These are phyloP conservation scores for Eremophila alpestris DNA, from an alignment of 2,797 vertebrate genomes.

Conservation along the genomic window DNA sequence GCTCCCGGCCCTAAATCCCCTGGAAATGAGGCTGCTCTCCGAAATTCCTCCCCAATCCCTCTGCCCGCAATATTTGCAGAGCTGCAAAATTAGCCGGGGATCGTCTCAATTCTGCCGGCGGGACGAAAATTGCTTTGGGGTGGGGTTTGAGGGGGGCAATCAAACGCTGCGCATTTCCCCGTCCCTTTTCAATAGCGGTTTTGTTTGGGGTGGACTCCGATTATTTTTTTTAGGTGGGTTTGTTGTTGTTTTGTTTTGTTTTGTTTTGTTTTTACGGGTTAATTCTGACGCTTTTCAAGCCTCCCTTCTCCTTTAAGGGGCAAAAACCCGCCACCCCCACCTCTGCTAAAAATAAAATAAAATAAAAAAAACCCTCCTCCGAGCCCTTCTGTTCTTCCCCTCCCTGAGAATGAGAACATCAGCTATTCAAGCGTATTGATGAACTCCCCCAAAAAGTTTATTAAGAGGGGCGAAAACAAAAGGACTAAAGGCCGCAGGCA, in stretches of 20 bases:
- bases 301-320: slow-evolving; percentile 81
- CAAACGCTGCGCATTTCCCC: background rate
- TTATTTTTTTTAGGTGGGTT: background rate
- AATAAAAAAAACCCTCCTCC: slow-evolving; percentile 58
- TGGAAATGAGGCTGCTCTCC: slow-evolving; percentile 46
- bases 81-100: background rate
- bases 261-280: slow-evolving; percentile 73
- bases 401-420: slow-evolving; percentile 89
- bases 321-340: slow-evolving; percentile 70
- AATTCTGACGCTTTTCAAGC: slow-evolving; percentile 85
- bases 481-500: slow-evolving; percentile 82
- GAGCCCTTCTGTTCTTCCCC: slow-evolving; percentile 87
- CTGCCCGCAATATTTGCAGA: background rate
- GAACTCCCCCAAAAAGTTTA: slow-evolving; percentile 99
- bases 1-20: slow-evolving; percentile 43
- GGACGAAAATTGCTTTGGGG: background rate
- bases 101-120: background rate
- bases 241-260: slow-evolving; percentile 66
- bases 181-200: slow-evolving; percentile 39
- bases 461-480: slow-evolving; percentile 94
- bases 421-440: slow-evolving; percentile 92
- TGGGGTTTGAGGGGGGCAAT: background rate
- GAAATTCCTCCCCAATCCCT: slow-evolving; percentile 38
- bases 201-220: slow-evolving; percentile 49
- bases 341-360: slow-evolving; percentile 70